Percentiles rank a stretch among this genome's conserved stretches.
phyloP scores from a whole-genome alignment of 2,113 vertebrate genomes.

The Hemichromis elongatus region DNA sequence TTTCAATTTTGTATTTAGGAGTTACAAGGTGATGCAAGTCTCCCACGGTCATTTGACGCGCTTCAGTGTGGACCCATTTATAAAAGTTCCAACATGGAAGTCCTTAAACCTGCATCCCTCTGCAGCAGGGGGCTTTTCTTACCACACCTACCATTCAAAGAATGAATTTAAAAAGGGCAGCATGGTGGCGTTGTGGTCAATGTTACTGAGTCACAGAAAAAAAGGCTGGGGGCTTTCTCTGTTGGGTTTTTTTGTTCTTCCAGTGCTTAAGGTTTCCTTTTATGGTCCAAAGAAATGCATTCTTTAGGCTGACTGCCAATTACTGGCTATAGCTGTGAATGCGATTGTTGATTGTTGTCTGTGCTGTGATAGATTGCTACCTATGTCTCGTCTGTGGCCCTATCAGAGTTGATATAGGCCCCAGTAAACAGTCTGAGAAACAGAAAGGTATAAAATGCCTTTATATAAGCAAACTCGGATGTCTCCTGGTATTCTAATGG shows the following conservation, averaged over 20 bases:
- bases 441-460: not conserved
- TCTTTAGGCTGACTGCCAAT: not conserved
- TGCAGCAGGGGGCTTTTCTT: not conserved
- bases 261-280: not conserved
- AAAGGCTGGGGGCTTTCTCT: not conserved
- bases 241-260: not conserved
- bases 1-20: not conserved
- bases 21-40: accelerated
- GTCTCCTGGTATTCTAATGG: accelerated
- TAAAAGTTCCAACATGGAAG: accelerated
- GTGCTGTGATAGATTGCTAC: not conserved
- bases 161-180: not conserved
- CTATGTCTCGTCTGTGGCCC: not conserved
- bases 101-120: not conserved
- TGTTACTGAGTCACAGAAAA: not conserved
- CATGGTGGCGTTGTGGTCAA: not conserved
- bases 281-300: not conserved
- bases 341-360: accelerated
- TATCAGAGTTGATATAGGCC: not conserved
- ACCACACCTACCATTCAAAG: accelerated
- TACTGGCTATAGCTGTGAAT: not conserved
- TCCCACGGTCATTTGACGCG: not conserved
- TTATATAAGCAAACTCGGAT: not conserved
- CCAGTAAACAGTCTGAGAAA: not conserved
- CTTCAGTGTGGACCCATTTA: not conserved